Evolutionary conservation across 2,113 vertebrate species (phyloP).

Genomic region (Strix uralensis): DNA sequence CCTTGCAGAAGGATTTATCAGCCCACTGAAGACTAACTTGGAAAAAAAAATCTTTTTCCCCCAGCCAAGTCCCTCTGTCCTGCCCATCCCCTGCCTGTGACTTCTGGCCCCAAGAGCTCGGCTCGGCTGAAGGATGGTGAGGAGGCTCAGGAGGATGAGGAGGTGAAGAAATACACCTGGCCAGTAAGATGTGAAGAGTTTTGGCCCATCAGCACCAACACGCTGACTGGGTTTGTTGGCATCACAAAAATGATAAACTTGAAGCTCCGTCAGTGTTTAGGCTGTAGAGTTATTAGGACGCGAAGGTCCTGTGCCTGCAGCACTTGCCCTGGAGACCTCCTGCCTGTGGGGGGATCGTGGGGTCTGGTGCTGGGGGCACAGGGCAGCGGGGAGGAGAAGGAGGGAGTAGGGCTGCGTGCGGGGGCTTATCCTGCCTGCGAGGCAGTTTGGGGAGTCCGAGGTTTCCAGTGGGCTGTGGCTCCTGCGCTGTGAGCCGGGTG

Average conservation of each 20-base stretch:
- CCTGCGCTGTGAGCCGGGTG: too few species aligned
- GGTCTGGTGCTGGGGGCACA: neutral
- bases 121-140: neutral
- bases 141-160: neutral
- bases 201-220: neutral
- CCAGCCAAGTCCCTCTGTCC: neutral
- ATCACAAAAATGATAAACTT: neutral
- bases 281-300: neutral
- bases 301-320: neutral
- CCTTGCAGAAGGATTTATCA: neutral
- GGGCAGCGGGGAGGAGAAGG: neutral
- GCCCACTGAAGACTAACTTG: neutral
- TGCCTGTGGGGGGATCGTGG: fast-evolving
- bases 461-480: neutral
- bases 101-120: neutral
- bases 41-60: neutral
- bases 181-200: neutral
- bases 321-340: neutral
- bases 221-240: neutral
- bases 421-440: neutral
- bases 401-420: fast-evolving
- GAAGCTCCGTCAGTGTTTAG: neutral
- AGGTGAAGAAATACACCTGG: neutral
- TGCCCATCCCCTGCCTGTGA: fast-evolving
- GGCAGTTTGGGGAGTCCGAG: fast-evolving